A percentile compares a stretch with the other conserved stretches of the same genome.
phyloP scores from a whole-genome alignment of 2,888 invertebrate genomes.

The Parascotia fuliginaria region DNA sequence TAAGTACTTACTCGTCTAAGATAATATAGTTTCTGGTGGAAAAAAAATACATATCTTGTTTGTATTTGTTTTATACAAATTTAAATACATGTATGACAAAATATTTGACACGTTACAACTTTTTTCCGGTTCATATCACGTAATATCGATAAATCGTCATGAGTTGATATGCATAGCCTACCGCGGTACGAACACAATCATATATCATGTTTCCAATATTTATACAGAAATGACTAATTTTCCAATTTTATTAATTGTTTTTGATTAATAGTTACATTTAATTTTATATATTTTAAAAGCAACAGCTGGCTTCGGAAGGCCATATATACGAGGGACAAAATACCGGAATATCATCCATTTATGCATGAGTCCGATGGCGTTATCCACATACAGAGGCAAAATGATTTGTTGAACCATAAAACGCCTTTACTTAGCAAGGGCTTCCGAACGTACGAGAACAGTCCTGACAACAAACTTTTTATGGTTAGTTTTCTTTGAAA shows the following conservation, averaged over 20 bases:
- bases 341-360: conserved; percentile 35
- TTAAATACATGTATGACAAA: not conserved
- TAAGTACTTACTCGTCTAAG: too few relatives aligned
- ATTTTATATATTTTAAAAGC: conserved; percentile 29
- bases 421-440: conserved; percentile 50
- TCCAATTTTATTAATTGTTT: conserved; percentile 37
- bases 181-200: conserved; percentile 1
- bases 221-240: conserved; percentile 31
- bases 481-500: conserved; percentile 54
- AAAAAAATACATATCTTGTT: not conserved
- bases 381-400: conserved; percentile 46
- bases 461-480: conserved; percentile 50
- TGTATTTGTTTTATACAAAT: not conserved
- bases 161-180: not conserved
- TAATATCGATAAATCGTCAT: not conserved
- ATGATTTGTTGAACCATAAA: conserved; percentile 65
- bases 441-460: conserved; percentile 48
- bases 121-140: not conserved
- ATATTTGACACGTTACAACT: not conserved
- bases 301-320: conserved; percentile 26
- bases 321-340: conserved; percentile 47
- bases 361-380: conserved; percentile 45
- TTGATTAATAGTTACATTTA: conserved; percentile 48
- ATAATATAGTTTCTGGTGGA: too few relatives aligned
- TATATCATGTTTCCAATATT: conserved; percentile 13